phyloP scores from a whole-genome alignment of 2,797 vertebrate species.

The Merluccius polli region DNA sequence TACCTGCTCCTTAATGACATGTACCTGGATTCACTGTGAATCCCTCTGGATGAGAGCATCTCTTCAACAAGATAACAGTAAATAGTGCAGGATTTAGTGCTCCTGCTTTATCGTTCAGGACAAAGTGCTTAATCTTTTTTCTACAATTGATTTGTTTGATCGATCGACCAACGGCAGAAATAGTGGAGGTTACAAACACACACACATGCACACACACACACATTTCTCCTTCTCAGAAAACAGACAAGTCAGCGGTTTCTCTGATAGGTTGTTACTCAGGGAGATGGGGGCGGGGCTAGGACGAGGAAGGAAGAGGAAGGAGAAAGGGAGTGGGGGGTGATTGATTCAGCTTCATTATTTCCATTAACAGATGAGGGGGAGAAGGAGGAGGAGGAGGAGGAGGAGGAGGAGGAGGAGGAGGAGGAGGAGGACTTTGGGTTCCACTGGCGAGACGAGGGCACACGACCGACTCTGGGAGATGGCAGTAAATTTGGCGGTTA shows the following conservation, averaged over 20 bases:
- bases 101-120: background rate
- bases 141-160: background rate
- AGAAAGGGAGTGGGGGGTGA: background rate
- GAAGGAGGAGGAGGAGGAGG: background rate
- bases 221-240: background rate
- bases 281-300: background rate
- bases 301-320: background rate
- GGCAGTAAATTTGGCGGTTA: background rate
- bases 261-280: slow-evolving; percentile 24
- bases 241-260: slow-evolving; percentile 15
- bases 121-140: background rate
- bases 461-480: background rate
- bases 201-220: background rate
- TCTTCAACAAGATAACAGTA: background rate
- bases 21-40: background rate
- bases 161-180: background rate
- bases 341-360: slow-evolving; percentile 14
- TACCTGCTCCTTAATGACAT: no score
- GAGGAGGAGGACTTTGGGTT: background rate
- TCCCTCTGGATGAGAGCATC: background rate
- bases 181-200: background rate
- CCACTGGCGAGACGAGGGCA: background rate
- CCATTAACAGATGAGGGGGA: slow-evolving; percentile 27
- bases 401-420: background rate
- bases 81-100: background rate